phyloP scores from a whole-genome alignment of 2,113 vertebrate genomes.

The Dascyllus trimaculatus region DNA sequence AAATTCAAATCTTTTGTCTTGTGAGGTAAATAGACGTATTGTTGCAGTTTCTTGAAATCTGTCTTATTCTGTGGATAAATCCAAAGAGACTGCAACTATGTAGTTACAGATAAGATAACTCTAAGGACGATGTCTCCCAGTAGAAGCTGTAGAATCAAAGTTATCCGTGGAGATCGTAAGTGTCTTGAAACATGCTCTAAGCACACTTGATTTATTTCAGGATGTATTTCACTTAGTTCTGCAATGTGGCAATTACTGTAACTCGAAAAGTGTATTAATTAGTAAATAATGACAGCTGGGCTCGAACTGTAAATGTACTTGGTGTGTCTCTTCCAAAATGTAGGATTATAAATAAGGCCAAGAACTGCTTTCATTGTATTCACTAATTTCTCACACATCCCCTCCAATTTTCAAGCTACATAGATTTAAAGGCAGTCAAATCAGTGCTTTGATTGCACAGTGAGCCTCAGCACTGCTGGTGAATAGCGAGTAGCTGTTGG shows the following conservation, averaged over 20 bases:
- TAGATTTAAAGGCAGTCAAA: background rate
- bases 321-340: background rate
- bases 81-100: too few species aligned
- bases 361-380: background rate
- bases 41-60: background rate
- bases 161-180: background rate
- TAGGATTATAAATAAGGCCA: background rate
- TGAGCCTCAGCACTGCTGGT: constrained; percentile 4
- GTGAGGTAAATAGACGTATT: background rate
- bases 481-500: constrained; percentile 30
- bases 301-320: background rate
- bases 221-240: too few species aligned
- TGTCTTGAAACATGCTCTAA: background rate
- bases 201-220: background rate
- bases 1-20: background rate
- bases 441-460: background rate
- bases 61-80: background rate
- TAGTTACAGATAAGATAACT: background rate
- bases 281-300: background rate
- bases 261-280: background rate
- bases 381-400: background rate
- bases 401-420: background rate
- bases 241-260: background rate
- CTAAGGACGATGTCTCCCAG: background rate
- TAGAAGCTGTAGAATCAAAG: background rate